Evolutionary conservation across 1,140 invertebrate genomes (phyloP).

Genomic region (Eriocheir sinensis): DNA sequence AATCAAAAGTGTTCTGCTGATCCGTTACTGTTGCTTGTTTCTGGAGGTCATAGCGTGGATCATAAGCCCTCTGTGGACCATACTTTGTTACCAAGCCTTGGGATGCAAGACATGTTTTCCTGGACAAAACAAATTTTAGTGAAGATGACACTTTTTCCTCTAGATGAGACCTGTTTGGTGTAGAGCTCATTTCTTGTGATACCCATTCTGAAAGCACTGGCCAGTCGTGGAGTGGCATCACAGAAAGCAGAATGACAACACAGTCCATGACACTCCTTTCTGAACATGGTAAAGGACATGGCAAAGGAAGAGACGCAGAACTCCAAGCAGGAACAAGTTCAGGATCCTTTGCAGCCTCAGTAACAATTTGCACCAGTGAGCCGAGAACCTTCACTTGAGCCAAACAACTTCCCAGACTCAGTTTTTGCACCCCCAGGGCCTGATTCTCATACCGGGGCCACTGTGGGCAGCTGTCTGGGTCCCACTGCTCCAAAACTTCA

Average conservation of each 20-base stretch:
- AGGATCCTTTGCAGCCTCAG: slow-evolving; percentile 26
- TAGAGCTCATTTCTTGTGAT: background rate
- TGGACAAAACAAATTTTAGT: slow-evolving; percentile 52
- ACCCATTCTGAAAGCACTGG: slow-evolving; percentile 41
- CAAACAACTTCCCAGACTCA: slow-evolving; percentile 55
- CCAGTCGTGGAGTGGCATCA: slow-evolving; percentile 56
- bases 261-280: slow-evolving; percentile 25
- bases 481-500: background rate
- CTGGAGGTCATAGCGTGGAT: slow-evolving; percentile 55
- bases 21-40: background rate
- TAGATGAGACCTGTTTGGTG: slow-evolving; percentile 7
- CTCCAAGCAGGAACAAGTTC: slow-evolving; percentile 2
- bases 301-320: slow-evolving; percentile 31
- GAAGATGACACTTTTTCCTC: background rate
- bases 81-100: slow-evolving; percentile 40
- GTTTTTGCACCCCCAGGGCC: slow-evolving; percentile 40
- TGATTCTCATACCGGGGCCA: slow-evolving; percentile 64
- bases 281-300: slow-evolving; percentile 45
- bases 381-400: slow-evolving; percentile 24
- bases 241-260: slow-evolving; percentile 48
- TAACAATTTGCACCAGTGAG: slow-evolving; percentile 52
- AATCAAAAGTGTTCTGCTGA: background rate
- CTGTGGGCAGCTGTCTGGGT: background rate
- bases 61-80: background rate
- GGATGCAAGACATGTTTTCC: slow-evolving; percentile 11